Base-by-base conservation (phyloP, 2,888 invertebrate species). In the Papilio elwesi region DNA sequence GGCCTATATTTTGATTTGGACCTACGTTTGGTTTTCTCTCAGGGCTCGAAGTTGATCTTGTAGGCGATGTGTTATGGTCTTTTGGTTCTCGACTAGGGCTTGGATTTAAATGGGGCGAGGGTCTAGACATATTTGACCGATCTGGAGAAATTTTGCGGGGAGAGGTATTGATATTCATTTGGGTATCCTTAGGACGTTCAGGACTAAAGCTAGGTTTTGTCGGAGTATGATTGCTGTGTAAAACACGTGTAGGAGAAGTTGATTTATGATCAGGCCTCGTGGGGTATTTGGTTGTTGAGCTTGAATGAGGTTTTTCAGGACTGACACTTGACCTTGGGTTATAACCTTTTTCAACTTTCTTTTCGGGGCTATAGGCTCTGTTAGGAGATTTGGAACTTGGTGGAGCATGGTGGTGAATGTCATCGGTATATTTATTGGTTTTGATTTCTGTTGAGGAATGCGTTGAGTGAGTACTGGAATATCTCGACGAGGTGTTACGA, bases 381-480 rank as follows among this genome's bases (percentile, higher is more conserved):
- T 83, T 84, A 9, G 90, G 88, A 53, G 88, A 87, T 70, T 80
- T 85, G 6, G 85, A 82, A 38, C 81, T 80, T 48, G 86, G 85
- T 49, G 83, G 82, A 43, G 38, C 43, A 15, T 62, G 38, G 15
- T 59, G 59, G 8, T 62, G 59, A 75, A 83, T 84, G 36, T 84
- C 83, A 57, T 90, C 89, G 10, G 86, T 78, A 55, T 83, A 77
- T 71, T 80, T 85, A 68, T 81, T 85, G 2, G 85, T 82, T 79
- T 84, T 88, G 11, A 79, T 80, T 78, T 91, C 90, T 43, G 82
- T 81, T 11, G 83, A 75, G 8, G 87, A 85, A 71, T 87, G 81
- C 26, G 87, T 85, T 7, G 89, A 88, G 72, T 85, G 83, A 47
- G 86, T 86, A 74, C 80, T 87, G 0, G 88, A 87, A 73, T 87